Base-by-base conservation (phyloP, 2,888 invertebrate species). In the Melieria crassipennis region DNA sequence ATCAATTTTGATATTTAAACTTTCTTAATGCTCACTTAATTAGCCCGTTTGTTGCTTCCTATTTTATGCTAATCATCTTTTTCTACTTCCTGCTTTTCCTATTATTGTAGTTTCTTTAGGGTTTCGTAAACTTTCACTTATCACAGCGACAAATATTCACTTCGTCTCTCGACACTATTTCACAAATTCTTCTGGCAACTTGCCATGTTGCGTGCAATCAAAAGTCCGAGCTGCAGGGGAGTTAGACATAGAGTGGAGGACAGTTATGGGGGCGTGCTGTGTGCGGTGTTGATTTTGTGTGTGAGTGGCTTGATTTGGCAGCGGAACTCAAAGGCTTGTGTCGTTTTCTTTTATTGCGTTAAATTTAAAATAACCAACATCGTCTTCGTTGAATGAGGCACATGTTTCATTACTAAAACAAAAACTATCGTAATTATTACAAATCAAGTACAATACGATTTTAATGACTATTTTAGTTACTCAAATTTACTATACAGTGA, bases 331-430 rank as follows among this genome's bases (percentile, higher is more conserved):
- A 42, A 7, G 5, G 30, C 30, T 58, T 60, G 42, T 13, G 10
- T 9, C 42, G 10, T 11, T 42, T 30, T 48, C 42, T 47, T 47
- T 47, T 56, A 13, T 48, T 69, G 47, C 43, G 46, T 63, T 56
- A 62, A 69, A 69, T 62, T 47, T 48, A 3, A 62, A 57, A 55
- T 62, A 16, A 61, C 48, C 61, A 52, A 52, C 45, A 45, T 7
- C 56, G 55, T 63, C 63, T 69, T 69, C 69, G 30, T 63, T 69
- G 56, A 63, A 46, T 69, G 55, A 69, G 69, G 69, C 69, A 69
- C 69, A 63, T 69, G 56, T 69, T 62, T 61, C 62, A 62, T 69
- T 69, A 52, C 5, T n/a, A n/a, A 6, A 52, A 52, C 9, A 30
- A 1, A 52, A 11, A 52, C 9, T 52, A 52, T 5, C 9, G 13